These are phyloP conservation scores for Botrylloides violaceus DNA, from an alignment of 23 tunicate genomes.

Conservation along the genomic window DNA sequence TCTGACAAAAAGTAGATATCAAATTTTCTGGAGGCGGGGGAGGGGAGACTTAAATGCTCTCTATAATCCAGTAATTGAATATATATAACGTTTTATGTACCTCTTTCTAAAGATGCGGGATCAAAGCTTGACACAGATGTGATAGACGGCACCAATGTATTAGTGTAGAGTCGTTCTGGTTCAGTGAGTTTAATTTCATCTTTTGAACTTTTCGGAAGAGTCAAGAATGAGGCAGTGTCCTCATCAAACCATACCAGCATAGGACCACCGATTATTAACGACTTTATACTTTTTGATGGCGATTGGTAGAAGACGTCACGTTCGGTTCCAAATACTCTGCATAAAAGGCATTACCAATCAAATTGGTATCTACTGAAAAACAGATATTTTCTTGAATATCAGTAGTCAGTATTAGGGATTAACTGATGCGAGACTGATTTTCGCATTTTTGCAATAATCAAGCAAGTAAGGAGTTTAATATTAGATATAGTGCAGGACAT, in stretches of 20 bases:
- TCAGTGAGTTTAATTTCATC: neutral
- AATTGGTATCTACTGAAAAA: too few relatives aligned
- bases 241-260: slow-evolving; percentile 11
- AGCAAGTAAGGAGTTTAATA: too few relatives aligned
- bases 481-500: too few relatives aligned
- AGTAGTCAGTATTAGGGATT: too few relatives aligned
- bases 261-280: slow-evolving; percentile 4
- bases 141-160: slow-evolving; percentile 1
- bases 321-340: neutral
- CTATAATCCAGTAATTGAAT: neutral
- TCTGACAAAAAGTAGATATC: too few relatives aligned
- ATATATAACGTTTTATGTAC: neutral
- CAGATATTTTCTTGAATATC: too few relatives aligned
- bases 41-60: neutral
- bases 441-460: too few relatives aligned
- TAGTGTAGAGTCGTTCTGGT: neutral
- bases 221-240: neutral
- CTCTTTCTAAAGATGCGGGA: slow-evolving; percentile 19
- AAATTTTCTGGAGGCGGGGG: too few relatives aligned
- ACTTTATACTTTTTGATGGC: neutral
- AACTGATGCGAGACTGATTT: too few relatives aligned
- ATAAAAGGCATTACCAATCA: too few relatives aligned
- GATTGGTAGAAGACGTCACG: neutral
- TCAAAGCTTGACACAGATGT: slow-evolving; percentile 20
- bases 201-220: neutral